Percentiles rank a stretch among this genome's conserved stretches.
Conservation (phyloP, 2,888 invertebrate genomes). For the Eutolmus rufibarbis region DNA sequence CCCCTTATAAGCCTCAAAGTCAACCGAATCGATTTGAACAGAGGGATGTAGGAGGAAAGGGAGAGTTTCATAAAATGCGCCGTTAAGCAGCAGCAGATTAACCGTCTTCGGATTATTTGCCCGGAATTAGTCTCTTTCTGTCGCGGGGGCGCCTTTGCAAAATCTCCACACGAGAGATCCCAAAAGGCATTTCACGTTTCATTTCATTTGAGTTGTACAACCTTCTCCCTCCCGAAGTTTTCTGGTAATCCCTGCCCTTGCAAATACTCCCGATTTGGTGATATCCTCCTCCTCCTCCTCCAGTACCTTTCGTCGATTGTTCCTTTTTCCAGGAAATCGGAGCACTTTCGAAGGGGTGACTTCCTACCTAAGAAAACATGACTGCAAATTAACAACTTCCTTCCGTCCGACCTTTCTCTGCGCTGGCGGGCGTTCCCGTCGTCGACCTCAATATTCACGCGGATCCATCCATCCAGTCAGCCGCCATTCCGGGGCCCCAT, state of each 20-base stretch:
- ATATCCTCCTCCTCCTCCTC: not conserved
- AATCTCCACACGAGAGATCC: not conserved
- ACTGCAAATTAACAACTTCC: constrained; percentile 47
- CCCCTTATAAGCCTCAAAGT: not conserved
- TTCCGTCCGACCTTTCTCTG: constrained; percentile 20
- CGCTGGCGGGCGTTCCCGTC: not conserved
- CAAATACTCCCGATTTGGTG: not conserved
- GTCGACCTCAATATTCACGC: not conserved
- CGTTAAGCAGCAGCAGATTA: not conserved
- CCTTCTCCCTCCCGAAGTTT: not conserved
- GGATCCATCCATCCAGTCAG: not conserved
- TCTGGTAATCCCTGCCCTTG: not conserved
- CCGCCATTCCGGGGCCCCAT: not conserved
- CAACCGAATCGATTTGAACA: not conserved
- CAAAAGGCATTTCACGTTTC: constrained; percentile 4
- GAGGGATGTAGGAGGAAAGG: not conserved
- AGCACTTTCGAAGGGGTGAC: constrained; percentile 33
- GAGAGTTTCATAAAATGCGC: not conserved
- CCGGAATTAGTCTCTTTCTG: constrained; percentile 37
- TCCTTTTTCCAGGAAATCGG: constrained; percentile 39
- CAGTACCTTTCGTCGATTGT: not conserved
- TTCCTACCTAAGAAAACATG: constrained; percentile 45
- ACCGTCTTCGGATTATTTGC: not conserved
- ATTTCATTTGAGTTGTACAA: constrained; percentile 7
- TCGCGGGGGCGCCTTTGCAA: not conserved